Evolutionary conservation across 2,113 vertebrate species (phyloP).

Genomic region (Muscicapa adusta): DNA sequence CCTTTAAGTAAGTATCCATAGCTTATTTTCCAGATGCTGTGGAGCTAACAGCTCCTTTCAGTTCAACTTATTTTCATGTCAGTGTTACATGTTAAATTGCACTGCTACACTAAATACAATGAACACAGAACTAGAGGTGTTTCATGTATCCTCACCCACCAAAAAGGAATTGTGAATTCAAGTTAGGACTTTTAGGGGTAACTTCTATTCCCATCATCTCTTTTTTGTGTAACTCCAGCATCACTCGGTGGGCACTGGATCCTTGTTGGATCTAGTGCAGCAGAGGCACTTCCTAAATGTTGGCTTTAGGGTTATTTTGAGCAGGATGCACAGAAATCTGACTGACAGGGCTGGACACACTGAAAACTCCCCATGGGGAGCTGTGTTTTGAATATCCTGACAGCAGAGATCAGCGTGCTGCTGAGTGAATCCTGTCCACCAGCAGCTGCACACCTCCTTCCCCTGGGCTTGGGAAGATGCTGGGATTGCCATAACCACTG

Average conservation of each 20-base stretch:
- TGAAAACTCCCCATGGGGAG: neutral
- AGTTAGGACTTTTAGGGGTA: neutral
- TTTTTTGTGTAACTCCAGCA: fast-evolving
- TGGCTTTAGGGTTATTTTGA: neutral
- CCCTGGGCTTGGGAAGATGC: too few species aligned
- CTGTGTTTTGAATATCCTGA: neutral
- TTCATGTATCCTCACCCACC: neutral
- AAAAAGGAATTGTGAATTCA: neutral
- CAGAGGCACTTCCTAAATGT: fast-evolving
- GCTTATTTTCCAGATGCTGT: neutral
- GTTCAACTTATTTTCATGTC: neutral
- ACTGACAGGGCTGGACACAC: neutral
- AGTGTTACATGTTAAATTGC: neutral
- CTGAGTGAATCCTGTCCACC: neutral
- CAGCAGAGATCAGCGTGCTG: neutral
- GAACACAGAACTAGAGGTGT: neutral
- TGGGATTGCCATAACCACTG: neutral
- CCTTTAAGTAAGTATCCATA: neutral
- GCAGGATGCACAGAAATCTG: neutral
- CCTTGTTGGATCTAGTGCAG: fast-evolving
- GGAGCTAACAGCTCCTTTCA: neutral
- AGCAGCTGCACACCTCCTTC: neutral
- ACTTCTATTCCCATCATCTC: neutral
- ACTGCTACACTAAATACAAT: neutral
- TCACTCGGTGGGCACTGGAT: neutral